Conservation (phyloP, 1,140 invertebrate genomes). For the Carcinoscorpius rotundicauda region DNA sequence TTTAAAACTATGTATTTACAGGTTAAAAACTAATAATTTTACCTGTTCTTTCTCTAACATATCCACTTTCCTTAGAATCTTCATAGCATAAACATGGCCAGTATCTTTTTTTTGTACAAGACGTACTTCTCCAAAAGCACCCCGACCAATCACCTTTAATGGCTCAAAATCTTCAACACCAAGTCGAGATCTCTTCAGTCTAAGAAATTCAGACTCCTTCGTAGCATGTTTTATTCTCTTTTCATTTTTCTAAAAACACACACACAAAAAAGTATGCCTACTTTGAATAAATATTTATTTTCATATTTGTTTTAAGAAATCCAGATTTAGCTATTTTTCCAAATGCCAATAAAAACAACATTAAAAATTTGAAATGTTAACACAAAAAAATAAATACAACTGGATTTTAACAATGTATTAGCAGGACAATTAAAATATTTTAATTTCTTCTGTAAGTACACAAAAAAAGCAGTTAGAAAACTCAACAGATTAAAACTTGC, state of each 20-base stretch:
- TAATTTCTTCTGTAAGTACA: no score
- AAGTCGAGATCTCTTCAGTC: constrained; percentile 66
- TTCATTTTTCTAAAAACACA: constrained; percentile 39
- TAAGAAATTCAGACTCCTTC: constrained; percentile 95
- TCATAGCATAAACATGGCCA: constrained; percentile 83
- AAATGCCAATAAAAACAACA: no score
- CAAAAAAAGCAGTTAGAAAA: no score
- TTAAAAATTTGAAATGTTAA: no score
- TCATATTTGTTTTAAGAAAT: no score
- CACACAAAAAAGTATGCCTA: no score
- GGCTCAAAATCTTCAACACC: constrained; percentile 67
- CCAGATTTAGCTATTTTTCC: no score
- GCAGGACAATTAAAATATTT: no score
- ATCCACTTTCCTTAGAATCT: constrained; percentile 39
- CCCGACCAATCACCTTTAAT: constrained; percentile 73
- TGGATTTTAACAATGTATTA: no score
- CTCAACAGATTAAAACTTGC: no score
- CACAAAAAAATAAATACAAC: no score
- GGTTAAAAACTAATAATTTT: not conserved
- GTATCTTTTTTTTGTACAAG: constrained; percentile 75
- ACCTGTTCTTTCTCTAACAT: constrained; percentile 70
- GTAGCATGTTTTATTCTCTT: constrained; percentile 81
- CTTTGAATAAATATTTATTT: constrained; percentile 13
- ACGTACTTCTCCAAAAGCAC: constrained; percentile 82
- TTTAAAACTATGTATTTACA: not conserved